phyloP scores from a whole-genome alignment of 2,113 vertebrate species.

The Lamprotornis superbus region DNA sequence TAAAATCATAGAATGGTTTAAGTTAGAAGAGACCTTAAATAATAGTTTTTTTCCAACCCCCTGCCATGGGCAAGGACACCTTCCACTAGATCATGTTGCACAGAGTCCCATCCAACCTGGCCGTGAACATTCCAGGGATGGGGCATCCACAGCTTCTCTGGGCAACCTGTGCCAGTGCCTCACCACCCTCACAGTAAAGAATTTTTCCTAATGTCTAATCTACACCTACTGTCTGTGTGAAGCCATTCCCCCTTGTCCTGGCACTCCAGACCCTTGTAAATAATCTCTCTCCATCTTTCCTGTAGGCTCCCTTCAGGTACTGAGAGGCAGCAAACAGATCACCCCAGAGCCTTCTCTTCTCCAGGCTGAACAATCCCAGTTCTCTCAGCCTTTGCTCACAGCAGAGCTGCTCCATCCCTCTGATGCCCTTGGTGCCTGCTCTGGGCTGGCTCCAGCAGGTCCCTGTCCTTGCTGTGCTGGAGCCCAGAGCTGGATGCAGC shows the following conservation, averaged over 20 bases:
- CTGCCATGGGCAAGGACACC: neutral
- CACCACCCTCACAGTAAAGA: accelerated
- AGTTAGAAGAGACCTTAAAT: neutral
- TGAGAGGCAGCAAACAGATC: accelerated
- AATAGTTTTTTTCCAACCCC: neutral
- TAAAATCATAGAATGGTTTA: neutral
- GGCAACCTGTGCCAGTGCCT: accelerated
- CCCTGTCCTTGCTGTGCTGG: neutral
- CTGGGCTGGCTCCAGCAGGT: neutral
- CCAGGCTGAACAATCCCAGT: accelerated
- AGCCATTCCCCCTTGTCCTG: accelerated
- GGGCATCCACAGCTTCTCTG: accelerated
- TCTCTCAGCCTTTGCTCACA: neutral
- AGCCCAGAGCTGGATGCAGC: neutral
- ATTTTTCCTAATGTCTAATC: neutral
- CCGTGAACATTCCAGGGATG: neutral
- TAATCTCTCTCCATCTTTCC: neutral
- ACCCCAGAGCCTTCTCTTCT: accelerated
- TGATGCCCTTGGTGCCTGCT: neutral
- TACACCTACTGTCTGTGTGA: neutral
- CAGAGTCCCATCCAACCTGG: accelerated
- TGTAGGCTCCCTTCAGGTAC: accelerated
- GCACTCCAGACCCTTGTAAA: neutral
- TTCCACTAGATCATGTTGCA: neutral
- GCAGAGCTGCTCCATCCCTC: neutral